Evolutionary conservation across 2,797 vertebrate species (phyloP).

Genomic region (Emydoidea blandingii): DNA sequence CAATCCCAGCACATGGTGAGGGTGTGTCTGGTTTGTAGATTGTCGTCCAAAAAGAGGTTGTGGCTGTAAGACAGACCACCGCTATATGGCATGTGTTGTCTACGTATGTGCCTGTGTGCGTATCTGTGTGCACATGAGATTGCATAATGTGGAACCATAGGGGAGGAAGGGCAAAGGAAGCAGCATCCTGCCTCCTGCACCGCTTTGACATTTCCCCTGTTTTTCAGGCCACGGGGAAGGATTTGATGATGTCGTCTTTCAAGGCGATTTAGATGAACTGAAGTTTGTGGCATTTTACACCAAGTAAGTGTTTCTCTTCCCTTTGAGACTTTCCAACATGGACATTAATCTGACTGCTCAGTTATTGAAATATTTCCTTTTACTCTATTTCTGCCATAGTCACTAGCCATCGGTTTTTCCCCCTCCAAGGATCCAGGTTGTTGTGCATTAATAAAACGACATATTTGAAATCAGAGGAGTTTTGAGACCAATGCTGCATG

Average conservation of each 20-base stretch:
- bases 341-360: not conserved
- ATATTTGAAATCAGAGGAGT: not conserved
- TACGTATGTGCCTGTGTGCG: not conserved
- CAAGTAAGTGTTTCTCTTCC: conserved; percentile 85
- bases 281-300: conserved; percentile 99
- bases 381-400: not conserved
- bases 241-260: conserved; percentile 98
- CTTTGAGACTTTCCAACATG: fast-evolving
- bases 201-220: not conserved
- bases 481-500: not conserved
- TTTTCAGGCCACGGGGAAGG: conserved; percentile 94
- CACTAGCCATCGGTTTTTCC: not conserved
- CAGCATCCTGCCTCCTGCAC: not conserved
- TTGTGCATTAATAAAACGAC: not conserved
- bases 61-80: not conserved
- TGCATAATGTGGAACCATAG: too few relatives aligned
- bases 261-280: conserved; percentile 96
- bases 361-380: not conserved
- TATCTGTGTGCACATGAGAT: too few relatives aligned
- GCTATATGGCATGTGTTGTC: too few relatives aligned
- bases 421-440: not conserved
- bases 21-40: not conserved
- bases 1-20: not conserved
- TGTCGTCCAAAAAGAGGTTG: not conserved
- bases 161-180: too few relatives aligned